These are phyloP conservation scores for Pituophis catenifer DNA, from an alignment of 2,113 vertebrate species.

Conservation along the genomic window DNA sequence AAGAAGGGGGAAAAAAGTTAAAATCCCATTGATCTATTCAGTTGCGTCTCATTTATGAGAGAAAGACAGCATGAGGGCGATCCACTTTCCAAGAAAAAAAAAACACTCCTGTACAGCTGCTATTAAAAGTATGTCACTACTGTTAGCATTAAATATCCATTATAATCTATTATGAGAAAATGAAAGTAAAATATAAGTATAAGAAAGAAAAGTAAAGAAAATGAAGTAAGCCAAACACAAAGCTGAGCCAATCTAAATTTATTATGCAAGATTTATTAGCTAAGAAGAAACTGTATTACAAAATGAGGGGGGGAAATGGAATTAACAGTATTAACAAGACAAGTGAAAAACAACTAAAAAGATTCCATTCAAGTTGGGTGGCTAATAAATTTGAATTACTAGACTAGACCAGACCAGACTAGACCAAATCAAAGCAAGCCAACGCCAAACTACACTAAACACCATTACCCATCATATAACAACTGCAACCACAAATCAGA, in stretches of 20 bases:
- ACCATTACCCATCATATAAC: neutral
- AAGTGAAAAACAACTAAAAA: neutral
- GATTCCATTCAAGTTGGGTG: neutral
- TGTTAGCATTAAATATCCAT: neutral
- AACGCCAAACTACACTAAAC: neutral
- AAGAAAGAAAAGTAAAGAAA: constrained; percentile 14
- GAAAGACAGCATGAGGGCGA: constrained; percentile 30
- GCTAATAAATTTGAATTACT: neutral
- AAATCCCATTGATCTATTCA: constrained; percentile 2
- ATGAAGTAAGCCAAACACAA: neutral
- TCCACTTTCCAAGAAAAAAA: constrained; percentile 45
- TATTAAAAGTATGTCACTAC: constrained; percentile 43
- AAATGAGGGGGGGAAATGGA: neutral
- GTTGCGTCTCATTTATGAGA: constrained; percentile 22
- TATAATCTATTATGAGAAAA: constrained; percentile 39
- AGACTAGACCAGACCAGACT: neutral
- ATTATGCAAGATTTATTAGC: constrained; percentile 2
- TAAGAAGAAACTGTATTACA: neutral
- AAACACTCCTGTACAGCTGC: constrained; percentile 29
- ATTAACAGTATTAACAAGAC: neutral
- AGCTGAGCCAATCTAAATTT: neutral
- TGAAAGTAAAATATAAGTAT: neutral
- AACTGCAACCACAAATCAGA: neutral
- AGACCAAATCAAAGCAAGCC: neutral
- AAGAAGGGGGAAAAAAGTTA: constrained; percentile 1